A percentile compares a stretch with the other conserved stretches of the same genome.
phyloP scores from a whole-genome alignment of 2,113 vertebrate genomes.

The Psettodes erumei region DNA sequence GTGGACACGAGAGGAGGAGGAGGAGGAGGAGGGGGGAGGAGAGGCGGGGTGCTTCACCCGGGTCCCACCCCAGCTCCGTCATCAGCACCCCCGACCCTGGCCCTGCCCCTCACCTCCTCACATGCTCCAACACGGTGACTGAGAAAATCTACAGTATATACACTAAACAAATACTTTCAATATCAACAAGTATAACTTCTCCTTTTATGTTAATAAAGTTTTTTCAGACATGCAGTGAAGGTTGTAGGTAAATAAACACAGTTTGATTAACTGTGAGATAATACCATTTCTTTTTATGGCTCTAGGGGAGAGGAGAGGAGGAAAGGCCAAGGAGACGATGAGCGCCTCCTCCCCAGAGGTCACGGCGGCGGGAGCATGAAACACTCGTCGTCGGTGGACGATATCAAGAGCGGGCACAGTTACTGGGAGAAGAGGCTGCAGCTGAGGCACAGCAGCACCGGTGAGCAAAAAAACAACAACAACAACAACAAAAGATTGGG shows the following conservation, averaged over 20 bases:
- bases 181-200: too few species aligned
- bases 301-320: neutral
- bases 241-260: too few species aligned
- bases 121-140: conserved; percentile 50
- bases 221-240: too few species aligned
- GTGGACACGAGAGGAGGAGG: conserved; percentile 9
- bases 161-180: neutral
- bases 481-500: too few species aligned
- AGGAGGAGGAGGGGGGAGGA: neutral
- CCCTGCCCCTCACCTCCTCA: conserved; percentile 22
- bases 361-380: conserved; percentile 86
- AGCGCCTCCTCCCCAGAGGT: conserved; percentile 82
- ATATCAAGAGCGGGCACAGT: conserved; percentile 84
- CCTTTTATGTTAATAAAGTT: too few species aligned
- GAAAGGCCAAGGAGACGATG: neutral
- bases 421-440: conserved; percentile 75
- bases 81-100: conserved; percentile 19
- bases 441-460: conserved; percentile 83
- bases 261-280: too few species aligned
- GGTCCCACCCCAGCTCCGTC: conserved; percentile 10
- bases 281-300: too few species aligned
- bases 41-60: neutral
- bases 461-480: conserved; percentile 48
- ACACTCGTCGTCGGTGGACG: conserved; percentile 85
- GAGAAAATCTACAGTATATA: neutral